Evolutionary conservation across 2,797 vertebrate species (phyloP).

Genomic region (Mormyrops boulengeri): DNA sequence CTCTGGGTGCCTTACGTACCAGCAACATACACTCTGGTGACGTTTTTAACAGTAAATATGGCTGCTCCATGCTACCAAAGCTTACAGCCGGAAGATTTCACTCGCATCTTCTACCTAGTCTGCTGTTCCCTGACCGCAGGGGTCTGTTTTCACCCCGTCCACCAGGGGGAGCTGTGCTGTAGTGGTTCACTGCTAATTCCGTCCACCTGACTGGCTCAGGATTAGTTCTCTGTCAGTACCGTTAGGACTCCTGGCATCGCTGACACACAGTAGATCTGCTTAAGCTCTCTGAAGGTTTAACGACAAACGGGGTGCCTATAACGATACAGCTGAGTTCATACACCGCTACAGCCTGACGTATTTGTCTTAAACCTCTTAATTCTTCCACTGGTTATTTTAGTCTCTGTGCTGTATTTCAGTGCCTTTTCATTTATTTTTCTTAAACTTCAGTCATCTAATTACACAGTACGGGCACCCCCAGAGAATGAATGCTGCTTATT

Average conservation of each 20-base stretch:
- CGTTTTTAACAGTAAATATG: neutral
- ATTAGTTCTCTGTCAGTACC: neutral
- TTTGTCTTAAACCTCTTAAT: neutral
- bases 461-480: constrained; percentile 15
- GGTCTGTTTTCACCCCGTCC: neutral
- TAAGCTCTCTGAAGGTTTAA: neutral
- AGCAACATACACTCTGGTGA: neutral
- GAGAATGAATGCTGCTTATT: constrained; percentile 29
- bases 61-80: neutral
- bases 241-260: neutral
- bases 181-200: neutral
- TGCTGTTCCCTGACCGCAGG: neutral
- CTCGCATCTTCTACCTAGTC: neutral
- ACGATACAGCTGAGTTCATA: neutral
- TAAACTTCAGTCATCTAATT: constrained; percentile 26
- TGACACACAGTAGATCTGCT: neutral
- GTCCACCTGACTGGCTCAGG: neutral
- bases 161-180: neutral
- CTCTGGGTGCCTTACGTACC: neutral
- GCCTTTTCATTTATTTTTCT: neutral
- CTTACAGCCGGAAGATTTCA: neutral
- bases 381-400: neutral
- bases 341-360: neutral
- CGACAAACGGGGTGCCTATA: neutral
- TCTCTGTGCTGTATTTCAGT: neutral